A percentile compares a stretch with the other conserved stretches of the same genome.
phyloP scores from a whole-genome alignment of 1,140 invertebrate species.

The Nasonia vitripennis region DNA sequence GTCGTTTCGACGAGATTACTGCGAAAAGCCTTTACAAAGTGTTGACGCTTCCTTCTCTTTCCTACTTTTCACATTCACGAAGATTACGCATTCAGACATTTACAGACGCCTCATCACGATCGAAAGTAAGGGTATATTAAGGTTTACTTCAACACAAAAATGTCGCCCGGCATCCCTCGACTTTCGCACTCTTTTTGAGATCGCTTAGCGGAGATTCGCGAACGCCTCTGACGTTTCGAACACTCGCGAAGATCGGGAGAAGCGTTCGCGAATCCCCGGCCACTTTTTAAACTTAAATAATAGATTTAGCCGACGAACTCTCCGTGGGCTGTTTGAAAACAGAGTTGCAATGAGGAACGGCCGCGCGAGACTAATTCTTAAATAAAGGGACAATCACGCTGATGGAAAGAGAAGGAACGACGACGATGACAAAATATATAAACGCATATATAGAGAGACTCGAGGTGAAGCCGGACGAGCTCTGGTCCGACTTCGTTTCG shows the following conservation, averaged over 20 bases:
- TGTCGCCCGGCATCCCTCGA: constrained; percentile 56
- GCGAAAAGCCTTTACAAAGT: constrained; percentile 32
- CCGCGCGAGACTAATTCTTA: constrained; percentile 40
- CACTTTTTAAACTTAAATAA: constrained; percentile 63
- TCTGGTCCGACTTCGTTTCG: background rate
- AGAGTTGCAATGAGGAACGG: constrained; percentile 66
- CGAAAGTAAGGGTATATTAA: constrained; percentile 38
- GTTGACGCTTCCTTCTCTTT: constrained; percentile 37
- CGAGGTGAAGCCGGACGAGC: constrained; percentile 39
- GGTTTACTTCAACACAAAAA: constrained; percentile 34
- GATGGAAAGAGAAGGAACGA: constrained; percentile 48
- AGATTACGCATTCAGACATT: constrained; percentile 1
- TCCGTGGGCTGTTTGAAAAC: constrained; percentile 62
- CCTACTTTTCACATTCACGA: constrained; percentile 17
- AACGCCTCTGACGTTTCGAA: constrained; percentile 33
- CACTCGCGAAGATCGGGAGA: constrained; percentile 37
- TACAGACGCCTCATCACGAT: constrained; percentile 29
- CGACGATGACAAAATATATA: constrained; percentile 37
- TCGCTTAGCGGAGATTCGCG: constrained; percentile 54
- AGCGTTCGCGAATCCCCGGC: constrained; percentile 20
- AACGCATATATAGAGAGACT: constrained; percentile 47
- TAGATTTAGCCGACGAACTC: constrained; percentile 66
- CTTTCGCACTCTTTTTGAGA: constrained; percentile 63
- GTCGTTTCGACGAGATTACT: constrained; percentile 38
- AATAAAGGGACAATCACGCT: constrained; percentile 46